These are phyloP conservation scores for Pollachius pollachius DNA, from an alignment of 2,113 vertebrate species.

Conservation along the genomic window DNA sequence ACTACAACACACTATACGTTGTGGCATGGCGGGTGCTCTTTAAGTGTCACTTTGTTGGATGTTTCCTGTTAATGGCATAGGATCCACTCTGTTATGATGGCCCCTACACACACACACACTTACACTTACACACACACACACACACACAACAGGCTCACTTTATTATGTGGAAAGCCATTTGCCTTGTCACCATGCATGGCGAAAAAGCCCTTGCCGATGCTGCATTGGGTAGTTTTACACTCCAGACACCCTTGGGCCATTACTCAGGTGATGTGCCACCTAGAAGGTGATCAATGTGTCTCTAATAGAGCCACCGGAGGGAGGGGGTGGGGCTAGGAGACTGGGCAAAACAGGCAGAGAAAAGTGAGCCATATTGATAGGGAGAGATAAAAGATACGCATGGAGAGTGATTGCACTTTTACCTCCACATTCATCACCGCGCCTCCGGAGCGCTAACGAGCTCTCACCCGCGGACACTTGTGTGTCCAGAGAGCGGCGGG, in stretches of 20 bases:
- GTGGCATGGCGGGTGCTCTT: conserved; percentile 31
- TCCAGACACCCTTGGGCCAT: conserved; percentile 70
- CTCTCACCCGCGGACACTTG: conserved; percentile 18
- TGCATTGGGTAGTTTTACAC: conserved; percentile 53
- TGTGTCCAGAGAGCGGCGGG: conserved; percentile 2
- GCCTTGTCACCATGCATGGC: conserved; percentile 36
- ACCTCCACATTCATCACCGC: conserved; percentile 58
- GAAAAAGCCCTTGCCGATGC: conserved; percentile 60
- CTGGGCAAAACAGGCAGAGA: conserved; percentile 29
- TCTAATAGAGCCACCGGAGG: conserved; percentile 47
- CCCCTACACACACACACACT: conserved; percentile 18
- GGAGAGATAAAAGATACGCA: conserved; percentile 57
- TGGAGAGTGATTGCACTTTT: conserved; percentile 66
- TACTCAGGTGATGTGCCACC: conserved; percentile 71
- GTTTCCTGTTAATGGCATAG: conserved; percentile 59
- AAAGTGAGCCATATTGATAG: conserved; percentile 55
- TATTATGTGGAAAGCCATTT: conserved; percentile 61
- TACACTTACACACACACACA: conserved; percentile 10
- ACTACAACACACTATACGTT: conserved; percentile 30
- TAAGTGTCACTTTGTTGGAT: conserved; percentile 57
- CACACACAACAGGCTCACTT: conserved; percentile 21
- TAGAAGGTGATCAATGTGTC: conserved; percentile 66
- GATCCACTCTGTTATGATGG: conserved; percentile 50
- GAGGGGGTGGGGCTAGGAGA: conserved; percentile 13
- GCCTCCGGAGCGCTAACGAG: conserved; percentile 39